Conservation (phyloP, 2,888 invertebrate genomes). For the Sinodicranocentrus sp. region DNA sequence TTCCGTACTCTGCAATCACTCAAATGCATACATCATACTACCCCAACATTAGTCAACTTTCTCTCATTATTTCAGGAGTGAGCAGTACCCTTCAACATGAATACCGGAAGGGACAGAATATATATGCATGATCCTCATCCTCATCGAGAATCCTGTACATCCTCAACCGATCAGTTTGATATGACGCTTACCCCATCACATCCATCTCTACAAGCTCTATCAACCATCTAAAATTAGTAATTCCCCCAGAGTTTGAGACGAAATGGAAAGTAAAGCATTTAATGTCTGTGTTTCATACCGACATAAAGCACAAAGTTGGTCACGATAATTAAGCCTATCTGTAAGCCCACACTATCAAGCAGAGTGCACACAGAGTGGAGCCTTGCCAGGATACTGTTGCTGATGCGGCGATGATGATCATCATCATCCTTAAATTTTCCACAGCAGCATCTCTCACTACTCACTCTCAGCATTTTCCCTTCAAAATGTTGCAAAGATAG, state of each 20-base stretch:
- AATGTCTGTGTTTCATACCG: conserved; percentile 23
- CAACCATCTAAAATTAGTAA: conserved; percentile 61
- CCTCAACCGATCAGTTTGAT: not conserved
- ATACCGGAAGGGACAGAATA: conserved; percentile 60
- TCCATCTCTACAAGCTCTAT: conserved; percentile 11
- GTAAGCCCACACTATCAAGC: conserved; percentile 31
- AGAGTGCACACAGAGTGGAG: not conserved
- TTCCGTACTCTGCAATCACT: not conserved
- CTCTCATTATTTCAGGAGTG: not conserved
- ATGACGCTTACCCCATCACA: not conserved
- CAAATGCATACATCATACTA: no score
- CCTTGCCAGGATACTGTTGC: not conserved
- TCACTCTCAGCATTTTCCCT: no score
- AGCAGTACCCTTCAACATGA: conserved; percentile 47
- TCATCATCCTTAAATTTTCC: not conserved
- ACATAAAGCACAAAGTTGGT: conserved; percentile 53
- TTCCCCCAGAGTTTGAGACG: conserved; percentile 52
- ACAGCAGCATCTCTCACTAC: not conserved
- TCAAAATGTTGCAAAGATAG: not conserved
- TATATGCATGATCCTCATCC: conserved; percentile 20
- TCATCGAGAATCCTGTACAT: conserved; percentile 22
- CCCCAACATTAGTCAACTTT: not conserved
- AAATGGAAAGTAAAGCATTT: conserved; percentile 62
- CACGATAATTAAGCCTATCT: conserved; percentile 66
- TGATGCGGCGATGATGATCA: conserved; percentile 10